Base-by-base conservation (phyloP, 1,140 invertebrate genomes). In the Zophobas morio region DNA sequence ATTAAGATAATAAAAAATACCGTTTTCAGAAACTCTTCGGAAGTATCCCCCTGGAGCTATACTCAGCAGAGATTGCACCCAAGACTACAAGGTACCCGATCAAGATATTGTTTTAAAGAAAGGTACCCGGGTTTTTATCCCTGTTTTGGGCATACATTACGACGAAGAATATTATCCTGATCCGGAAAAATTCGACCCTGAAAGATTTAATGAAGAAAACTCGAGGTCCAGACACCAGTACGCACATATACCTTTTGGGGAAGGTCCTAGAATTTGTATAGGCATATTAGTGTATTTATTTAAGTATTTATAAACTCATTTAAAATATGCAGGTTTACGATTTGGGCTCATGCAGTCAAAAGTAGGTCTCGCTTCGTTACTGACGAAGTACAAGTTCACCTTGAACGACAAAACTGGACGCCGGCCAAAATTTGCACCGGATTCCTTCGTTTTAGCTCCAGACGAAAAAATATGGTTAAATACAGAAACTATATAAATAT, bases 61-160 rank as follows among this genome's bases (percentile, higher is more conserved):
- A 46, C 42, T 46, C 8, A 4, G 4, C 8, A 46, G 42, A 46
- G 4, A 46, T 4, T 86, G 86, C 66, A 84, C 83, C 1, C 77
- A 81, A 78, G 79, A 81, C n/a, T 89, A 88, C 75, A 85, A 42
- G 37, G 82, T 90, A n/a, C 84, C 86, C 20, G 86, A 84, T 3
- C 86, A 86, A 1, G 83, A 87, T 35, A 60, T 88, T 1, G 80
- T 81, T 1, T 83, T 89, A 36, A 84, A 87, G 36, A 88, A 88
- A 77, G 85, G 85, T 4, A 85, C 82, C 1, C 70, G 79, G 8
- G 72, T 89, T 3, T 79, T 81, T 35, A 87, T 90, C 60, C 87
- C 89, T 6, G 80, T 87, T 51, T 85, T 87, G 37, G 87, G 87
- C 34, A 86, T 94, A 56, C 42, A 46, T 8, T 46, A 46, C 8